Base-by-base conservation (phyloP, 2,888 invertebrate species). In the Notocelia uddmanniana region DNA sequence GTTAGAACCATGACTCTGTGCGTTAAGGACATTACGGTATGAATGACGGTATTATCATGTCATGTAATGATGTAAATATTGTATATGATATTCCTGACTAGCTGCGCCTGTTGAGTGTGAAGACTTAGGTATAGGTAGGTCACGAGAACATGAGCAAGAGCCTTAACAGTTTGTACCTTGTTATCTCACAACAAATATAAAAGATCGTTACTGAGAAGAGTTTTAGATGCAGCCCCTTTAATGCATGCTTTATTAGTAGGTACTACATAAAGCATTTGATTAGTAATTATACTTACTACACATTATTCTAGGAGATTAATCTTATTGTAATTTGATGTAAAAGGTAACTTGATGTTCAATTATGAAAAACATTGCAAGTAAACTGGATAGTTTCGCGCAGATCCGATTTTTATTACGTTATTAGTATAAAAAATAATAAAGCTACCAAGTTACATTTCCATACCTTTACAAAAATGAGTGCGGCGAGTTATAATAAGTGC, bases 131-230 rank as follows among this genome's bases (percentile, higher is more conserved):
- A 13, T 19, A 18, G 0, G 1, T 48, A 34, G n/a, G 21, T n/a
- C 34, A 21, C 21, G 52, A 23, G 34, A 54, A 10, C 37, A 54
- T 54, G 64, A 52, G 21, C 64, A 34, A 37, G 54, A 52, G 64
- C 23, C 52, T 64, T 52, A 54, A 52, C 52, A 64, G 50, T 79
- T 69, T 45, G n/a, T 67, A 69, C 62, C 81, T 77, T 85, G 86
- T 90, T 89, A 91, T 94, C 94, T 94, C 94, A 94, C 94, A 94
- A 94, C 94, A 94, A 94, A 94, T 94, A 91, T 45, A 79, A 90
- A 89, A 91, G 88, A 85, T 81, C 76, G 73, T 75, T 75, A 68
- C 74, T 76, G 76, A 82, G 76, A 75, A 73, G 73, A 69, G 74
- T 74, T 74, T 74, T 76, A 73, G 63, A 81, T 70, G 57, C 64